These are phyloP conservation scores for Dyspetes luteomarginatus DNA, from an alignment of 2,888 invertebrate species.

Conservation along the genomic window DNA sequence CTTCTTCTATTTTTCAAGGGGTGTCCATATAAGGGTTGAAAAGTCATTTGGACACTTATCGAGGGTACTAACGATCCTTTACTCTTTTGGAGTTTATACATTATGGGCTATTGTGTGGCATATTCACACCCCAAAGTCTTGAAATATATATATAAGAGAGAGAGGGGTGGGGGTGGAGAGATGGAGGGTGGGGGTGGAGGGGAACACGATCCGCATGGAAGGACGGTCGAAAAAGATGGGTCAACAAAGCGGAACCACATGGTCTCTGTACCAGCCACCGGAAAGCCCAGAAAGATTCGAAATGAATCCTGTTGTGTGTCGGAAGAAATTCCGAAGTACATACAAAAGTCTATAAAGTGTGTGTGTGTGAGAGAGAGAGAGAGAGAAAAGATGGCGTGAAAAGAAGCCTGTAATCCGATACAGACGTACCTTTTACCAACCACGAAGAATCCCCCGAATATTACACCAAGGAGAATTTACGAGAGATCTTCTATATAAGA, in stretches of 20 bases:
- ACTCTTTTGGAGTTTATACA: too few species aligned
- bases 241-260: constrained; percentile 67
- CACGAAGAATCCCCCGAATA: constrained; percentile 42
- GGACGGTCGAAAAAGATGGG: constrained; percentile 60
- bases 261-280: constrained; percentile 21
- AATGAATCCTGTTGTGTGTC: constrained; percentile 42
- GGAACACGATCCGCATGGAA: constrained; percentile 63
- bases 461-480: constrained; percentile 29
- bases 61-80: background rate
- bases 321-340: constrained; percentile 41
- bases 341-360: constrained; percentile 23
- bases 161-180: constrained; percentile 59
- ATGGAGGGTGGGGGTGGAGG: constrained; percentile 58
- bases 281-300: constrained; percentile 52
- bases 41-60: too few species aligned
- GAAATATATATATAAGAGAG: constrained; percentile 51
- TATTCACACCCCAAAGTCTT: constrained; percentile 48
- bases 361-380: constrained; percentile 8
- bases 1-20: too few species aligned
- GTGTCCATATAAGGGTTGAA: too few species aligned
- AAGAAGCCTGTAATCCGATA: constrained; percentile 62
- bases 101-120: too few species aligned
- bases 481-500: constrained; percentile 31
- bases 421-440: constrained; percentile 54
- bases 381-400: constrained; percentile 57